Evolutionary conservation across 2,113 vertebrate genomes (phyloP).

Genomic region (Crypturellus undulatus): DNA sequence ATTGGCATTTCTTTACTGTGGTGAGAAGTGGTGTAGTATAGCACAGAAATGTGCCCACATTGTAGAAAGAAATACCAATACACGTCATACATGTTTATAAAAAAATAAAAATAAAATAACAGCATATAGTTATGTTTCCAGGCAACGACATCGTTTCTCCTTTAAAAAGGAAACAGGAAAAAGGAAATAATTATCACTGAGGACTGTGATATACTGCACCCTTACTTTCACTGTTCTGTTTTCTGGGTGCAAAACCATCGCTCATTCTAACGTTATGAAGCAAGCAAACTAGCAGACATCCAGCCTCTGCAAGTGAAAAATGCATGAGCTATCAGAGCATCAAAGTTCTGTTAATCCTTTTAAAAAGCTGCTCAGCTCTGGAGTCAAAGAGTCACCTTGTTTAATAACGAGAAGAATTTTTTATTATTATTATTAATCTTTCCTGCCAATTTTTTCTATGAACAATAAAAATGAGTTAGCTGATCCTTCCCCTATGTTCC

Average conservation of each 20-base stretch:
- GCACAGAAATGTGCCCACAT: neutral
- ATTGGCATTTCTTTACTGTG: neutral
- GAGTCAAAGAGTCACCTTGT: neutral
- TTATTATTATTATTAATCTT: neutral
- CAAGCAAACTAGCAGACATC: neutral
- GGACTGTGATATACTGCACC: neutral
- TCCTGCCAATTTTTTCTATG: neutral
- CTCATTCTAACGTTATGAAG: neutral
- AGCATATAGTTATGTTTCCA: neutral
- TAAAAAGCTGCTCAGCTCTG: neutral
- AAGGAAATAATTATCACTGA: neutral
- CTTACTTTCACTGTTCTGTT: neutral
- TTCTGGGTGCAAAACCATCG: neutral
- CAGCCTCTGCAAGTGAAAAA: neutral
- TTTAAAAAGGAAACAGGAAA: neutral
- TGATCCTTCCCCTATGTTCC: neutral
- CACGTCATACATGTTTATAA: neutral
- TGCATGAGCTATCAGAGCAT: neutral
- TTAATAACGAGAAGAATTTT: neutral
- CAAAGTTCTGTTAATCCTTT: neutral
- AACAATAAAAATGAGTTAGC: neutral
- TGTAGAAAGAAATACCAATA: fast-evolving
- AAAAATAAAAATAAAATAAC: neutral
- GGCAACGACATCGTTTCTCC: neutral
- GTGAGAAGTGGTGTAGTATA: neutral